Conservation (phyloP, 2,888 invertebrate species). For the Eucriotettix oculatus region DNA sequence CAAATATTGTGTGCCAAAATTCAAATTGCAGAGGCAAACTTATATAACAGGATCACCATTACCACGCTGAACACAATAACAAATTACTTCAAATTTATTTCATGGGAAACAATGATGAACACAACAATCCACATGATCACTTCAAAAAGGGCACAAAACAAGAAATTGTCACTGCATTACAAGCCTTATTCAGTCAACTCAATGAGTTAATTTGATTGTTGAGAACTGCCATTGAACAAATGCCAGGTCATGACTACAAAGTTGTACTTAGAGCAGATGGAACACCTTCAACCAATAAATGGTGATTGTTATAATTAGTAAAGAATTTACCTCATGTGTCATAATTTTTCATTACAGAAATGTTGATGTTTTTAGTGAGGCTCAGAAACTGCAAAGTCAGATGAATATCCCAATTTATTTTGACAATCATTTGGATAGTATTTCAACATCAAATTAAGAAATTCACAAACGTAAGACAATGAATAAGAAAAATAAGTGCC, state of each 20-base stretch:
- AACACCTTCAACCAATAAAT: neutral
- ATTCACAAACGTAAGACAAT: neutral
- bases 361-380: neutral
- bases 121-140: slow-evolving; percentile 6
- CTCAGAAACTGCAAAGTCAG: neutral
- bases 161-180: neutral
- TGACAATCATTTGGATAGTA: neutral
- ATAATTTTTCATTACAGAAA: neutral
- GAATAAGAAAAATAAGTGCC: neutral
- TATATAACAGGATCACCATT: slow-evolving; percentile 13
- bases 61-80: slow-evolving; percentile 10
- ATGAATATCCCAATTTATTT: neutral
- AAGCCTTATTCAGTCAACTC: neutral
- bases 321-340: neutral
- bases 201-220: neutral
- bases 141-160: neutral
- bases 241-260: neutral
- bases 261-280: neutral
- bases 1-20: slow-evolving; percentile 6
- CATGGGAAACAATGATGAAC: slow-evolving; percentile 12
- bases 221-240: neutral
- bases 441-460: neutral
- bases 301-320: neutral
- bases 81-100: slow-evolving; percentile 15
- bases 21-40: slow-evolving; percentile 11